Conservation (phyloP, 2,888 invertebrate genomes). For the Latrodectus hesperus region DNA sequence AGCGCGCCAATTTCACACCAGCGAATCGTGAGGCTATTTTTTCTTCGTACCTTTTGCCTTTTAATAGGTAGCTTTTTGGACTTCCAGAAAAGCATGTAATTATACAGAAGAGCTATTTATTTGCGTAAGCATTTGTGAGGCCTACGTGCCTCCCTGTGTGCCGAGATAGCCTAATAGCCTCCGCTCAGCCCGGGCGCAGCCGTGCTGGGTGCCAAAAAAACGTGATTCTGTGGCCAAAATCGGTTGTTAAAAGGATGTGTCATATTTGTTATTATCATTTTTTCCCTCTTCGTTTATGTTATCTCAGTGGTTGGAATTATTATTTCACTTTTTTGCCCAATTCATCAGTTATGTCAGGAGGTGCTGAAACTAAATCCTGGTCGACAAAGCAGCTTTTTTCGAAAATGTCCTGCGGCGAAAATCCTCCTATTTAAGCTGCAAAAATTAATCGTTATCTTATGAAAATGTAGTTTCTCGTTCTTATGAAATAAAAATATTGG, state of each 20-base stretch:
- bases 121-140: slow-evolving; percentile 65
- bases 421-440: too few species aligned
- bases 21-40: slow-evolving; percentile 52
- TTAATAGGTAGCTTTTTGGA: slow-evolving; percentile 59
- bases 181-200: not conserved
- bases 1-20: slow-evolving; percentile 55
- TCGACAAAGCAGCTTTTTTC: slow-evolving; percentile 22
- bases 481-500: not conserved
- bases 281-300: not conserved
- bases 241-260: slow-evolving; percentile 38
- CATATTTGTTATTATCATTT: slow-evolving; percentile 30
- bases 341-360: slow-evolving; percentile 7
- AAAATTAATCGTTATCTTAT: not conserved
- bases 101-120: slow-evolving; percentile 66
- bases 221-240: slow-evolving; percentile 58
- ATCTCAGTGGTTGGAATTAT: slow-evolving; percentile 49
- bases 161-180: slow-evolving; percentile 52
- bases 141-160: slow-evolving; percentile 24
- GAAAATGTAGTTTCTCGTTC: not conserved
- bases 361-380: slow-evolving; percentile 49
- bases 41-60: slow-evolving; percentile 30
- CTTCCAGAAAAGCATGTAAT: slow-evolving; percentile 58
- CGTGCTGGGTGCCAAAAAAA: slow-evolving; percentile 29
- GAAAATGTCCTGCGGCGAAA: slow-evolving; percentile 9
- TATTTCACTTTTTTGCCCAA: slow-evolving; percentile 24